phyloP scores from a whole-genome alignment of 2,888 invertebrate species.

The Calameuta idolon region DNA sequence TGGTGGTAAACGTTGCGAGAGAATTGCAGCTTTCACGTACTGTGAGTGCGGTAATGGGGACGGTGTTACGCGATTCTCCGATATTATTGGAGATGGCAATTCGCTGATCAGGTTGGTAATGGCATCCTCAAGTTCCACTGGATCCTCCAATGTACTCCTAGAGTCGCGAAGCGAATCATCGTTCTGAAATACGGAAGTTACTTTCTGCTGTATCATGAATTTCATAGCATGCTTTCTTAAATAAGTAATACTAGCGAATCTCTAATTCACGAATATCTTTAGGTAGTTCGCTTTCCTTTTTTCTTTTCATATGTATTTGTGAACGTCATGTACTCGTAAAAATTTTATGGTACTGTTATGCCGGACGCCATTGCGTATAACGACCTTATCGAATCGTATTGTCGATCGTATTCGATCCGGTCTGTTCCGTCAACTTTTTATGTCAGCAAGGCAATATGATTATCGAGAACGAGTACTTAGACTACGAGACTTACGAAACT shows the following conservation, averaged over 20 bases:
- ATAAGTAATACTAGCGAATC: not conserved
- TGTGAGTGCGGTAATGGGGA: slow-evolving; percentile 54
- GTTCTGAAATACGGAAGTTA: slow-evolving; percentile 31
- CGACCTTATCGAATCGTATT: not conserved
- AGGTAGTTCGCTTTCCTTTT: not conserved
- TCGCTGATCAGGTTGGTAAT: slow-evolving; percentile 77
- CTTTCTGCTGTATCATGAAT: not conserved
- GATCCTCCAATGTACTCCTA: slow-evolving; percentile 75
- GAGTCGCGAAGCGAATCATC: slow-evolving; percentile 40
- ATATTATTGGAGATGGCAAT: slow-evolving; percentile 64
- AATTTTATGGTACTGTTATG: not conserved
- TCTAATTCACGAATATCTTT: not conserved
- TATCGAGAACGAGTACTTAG: not conserved
- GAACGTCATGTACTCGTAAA: not conserved
- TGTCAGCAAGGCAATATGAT: not conserved
- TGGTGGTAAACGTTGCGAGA: slow-evolving; percentile 61
- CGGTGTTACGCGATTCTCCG: slow-evolving; percentile 47
- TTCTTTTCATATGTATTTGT: not conserved
- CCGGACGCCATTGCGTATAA: not conserved
- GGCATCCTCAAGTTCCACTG: slow-evolving; percentile 77
- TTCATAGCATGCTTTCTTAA: not conserved
- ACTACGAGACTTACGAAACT: slow-evolving; percentile 35
- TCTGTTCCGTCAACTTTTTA: not conserved
- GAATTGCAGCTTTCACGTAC: slow-evolving; percentile 57
- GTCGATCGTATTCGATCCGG: not conserved